Conservation (phyloP, 2,113 vertebrate genomes). For the Australoheros scitulus region DNA sequence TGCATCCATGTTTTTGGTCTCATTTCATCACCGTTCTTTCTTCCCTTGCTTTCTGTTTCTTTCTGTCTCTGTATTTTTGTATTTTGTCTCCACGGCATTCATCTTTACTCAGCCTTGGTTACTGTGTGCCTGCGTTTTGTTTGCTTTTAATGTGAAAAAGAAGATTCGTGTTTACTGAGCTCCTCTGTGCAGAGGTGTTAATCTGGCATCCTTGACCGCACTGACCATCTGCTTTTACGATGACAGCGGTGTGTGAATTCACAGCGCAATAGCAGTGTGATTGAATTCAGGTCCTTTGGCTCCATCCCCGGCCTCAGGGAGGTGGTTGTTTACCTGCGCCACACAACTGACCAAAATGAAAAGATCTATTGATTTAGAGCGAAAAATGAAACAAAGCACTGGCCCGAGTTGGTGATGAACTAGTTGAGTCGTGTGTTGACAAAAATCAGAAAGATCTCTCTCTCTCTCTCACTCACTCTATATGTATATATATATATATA, state of each 20-base stretch:
- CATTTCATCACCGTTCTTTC: not conserved
- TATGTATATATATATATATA: too few species aligned
- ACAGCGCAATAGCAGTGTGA: not conserved
- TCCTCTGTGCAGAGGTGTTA: not conserved
- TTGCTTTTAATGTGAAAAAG: not conserved
- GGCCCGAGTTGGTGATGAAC: not conserved
- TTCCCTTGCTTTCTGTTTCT: not conserved
- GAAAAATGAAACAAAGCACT: not conserved
- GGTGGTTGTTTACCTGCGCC: constrained; percentile 3
- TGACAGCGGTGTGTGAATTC: not conserved
- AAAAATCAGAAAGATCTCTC: not conserved
- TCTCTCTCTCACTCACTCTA: too few species aligned
- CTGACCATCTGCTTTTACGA: constrained; percentile 2
- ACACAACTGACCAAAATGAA: not conserved
- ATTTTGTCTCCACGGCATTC: not conserved
- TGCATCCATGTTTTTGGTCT: not conserved
- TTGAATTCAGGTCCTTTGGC: constrained; percentile 5
- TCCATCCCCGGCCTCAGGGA: not conserved
- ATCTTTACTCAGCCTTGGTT: not conserved
- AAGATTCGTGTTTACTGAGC: not conserved
- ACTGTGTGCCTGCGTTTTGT: not conserved
- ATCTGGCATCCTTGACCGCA: constrained; percentile 16
- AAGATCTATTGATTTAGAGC: not conserved
- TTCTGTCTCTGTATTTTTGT: not conserved
- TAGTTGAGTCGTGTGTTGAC: not conserved